Conservation (phyloP, 2,888 invertebrate genomes). For the Drosophila emarginata region DNA sequence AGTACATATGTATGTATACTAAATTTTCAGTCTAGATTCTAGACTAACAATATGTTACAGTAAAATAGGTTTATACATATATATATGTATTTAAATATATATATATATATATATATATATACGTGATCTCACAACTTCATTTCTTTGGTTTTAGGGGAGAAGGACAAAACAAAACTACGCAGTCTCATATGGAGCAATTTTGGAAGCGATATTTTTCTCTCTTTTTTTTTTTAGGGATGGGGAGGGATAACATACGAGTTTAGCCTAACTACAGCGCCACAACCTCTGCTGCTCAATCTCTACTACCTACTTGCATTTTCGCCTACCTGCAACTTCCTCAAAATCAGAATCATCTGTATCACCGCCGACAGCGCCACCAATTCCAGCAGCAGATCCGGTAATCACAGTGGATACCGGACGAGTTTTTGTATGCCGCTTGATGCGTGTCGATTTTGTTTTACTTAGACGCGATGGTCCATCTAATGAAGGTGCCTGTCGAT, state of each 20-base stretch:
- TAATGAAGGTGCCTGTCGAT: slow-evolving; percentile 48
- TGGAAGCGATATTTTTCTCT: slow-evolving; percentile 54
- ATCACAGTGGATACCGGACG: slow-evolving; percentile 75
- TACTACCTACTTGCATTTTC: slow-evolving; percentile 79
- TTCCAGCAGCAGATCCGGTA: slow-evolving; percentile 74
- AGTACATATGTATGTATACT: slow-evolving; percentile 28
- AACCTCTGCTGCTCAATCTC: slow-evolving; percentile 51
- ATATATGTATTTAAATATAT: slow-evolving; percentile 22
- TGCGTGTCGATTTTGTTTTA: slow-evolving; percentile 77
- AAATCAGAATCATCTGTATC: slow-evolving; percentile 85
- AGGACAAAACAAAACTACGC: slow-evolving; percentile 62
- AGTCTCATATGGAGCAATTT: slow-evolving; percentile 73
- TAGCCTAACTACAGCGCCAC: slow-evolving; percentile 63
- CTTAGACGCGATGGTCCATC: slow-evolving; percentile 69
- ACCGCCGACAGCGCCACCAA: slow-evolving; percentile 59
- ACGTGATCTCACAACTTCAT: slow-evolving; percentile 30
- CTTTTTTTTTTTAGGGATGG: slow-evolving; percentile 31
- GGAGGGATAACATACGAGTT: slow-evolving; percentile 56
- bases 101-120: neutral
- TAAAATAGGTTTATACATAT: slow-evolving; percentile 43
- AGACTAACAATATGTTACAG: slow-evolving; percentile 54
- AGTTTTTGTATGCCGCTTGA: slow-evolving; percentile 78
- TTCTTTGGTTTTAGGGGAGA: slow-evolving; percentile 15
- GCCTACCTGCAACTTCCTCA: slow-evolving; percentile 88
- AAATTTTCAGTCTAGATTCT: slow-evolving; percentile 56